phyloP scores from a whole-genome alignment of 2,888 invertebrate genomes.

The Sipha maydis region DNA sequence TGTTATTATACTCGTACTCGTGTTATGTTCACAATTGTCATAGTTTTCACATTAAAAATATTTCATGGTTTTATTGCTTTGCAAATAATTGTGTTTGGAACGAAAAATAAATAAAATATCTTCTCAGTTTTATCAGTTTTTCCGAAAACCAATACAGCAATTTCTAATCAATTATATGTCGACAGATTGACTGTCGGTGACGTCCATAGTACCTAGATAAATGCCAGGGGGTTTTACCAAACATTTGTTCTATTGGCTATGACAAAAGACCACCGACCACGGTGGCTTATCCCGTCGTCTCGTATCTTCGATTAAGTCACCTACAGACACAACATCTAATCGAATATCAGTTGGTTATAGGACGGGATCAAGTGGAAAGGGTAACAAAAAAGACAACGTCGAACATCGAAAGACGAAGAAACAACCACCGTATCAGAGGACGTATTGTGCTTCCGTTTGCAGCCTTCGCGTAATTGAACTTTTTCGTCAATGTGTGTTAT shows the following conservation, averaged over 20 bases:
- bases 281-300: constrained; percentile 31
- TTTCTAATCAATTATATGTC: constrained; percentile 29
- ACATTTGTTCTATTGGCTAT: not conserved
- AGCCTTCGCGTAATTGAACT: not conserved
- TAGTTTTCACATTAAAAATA: not conserved
- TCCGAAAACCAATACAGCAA: not conserved
- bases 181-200: constrained; percentile 18
- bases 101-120: not conserved
- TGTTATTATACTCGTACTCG: no score
- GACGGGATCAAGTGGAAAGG: not conserved
- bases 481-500: not conserved
- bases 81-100: not conserved
- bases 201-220: constrained; percentile 1
- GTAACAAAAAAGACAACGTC: constrained; percentile 17
- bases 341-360: not conserved
- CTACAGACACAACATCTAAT: constrained; percentile 21
- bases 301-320: constrained; percentile 41
- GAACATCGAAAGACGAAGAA: not conserved
- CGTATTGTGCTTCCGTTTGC: not conserved
- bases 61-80: not conserved
- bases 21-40: no score
- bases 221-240: not conserved
- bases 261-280: constrained; percentile 29
- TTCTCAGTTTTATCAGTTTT: not conserved
- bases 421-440: not conserved